Base-by-base conservation (phyloP, 2,113 vertebrate species). In the Notothenia rossii region DNA sequence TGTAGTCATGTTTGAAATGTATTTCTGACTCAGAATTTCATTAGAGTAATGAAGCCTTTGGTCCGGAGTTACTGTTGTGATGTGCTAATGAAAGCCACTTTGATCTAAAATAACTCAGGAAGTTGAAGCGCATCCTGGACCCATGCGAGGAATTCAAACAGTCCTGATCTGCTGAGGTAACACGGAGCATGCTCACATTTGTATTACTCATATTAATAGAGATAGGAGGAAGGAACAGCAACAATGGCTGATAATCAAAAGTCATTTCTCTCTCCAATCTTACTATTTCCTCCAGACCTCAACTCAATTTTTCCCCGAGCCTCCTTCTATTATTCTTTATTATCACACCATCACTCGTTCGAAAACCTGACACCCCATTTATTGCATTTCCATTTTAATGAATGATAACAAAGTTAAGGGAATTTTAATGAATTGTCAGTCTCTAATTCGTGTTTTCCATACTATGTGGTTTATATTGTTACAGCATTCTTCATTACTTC, bases 41-140 rank as follows among this genome's bases (percentile, higher is more conserved):
- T 91, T 86, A 74, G 72, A 89, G 86, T 86, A 89, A 88, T 82
- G 74, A 91, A 80, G 43, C 67, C 70, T 81, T 83, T 86, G 72
- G 82, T 88, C 56, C 59, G 29, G 80, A 88, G 75, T 83, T 63
- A 74, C 65, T 81, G 72, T 88, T 86, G 81, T 86, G 85, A 89
- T 89, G 80, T 89, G 88, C 84, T 91, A 91, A 93, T 93, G 84
- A 84, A 82, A 81, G 46, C 7, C 11, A 82, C 83, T 89, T 89
- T 94, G 88, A 92, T 93, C 85, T 89, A 83, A 82, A 93, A 90
- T 81, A 83, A 90, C 54, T 79, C 71, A 61, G 74, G 87, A 81
- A 81, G 86, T 59, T 49, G 36, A 78, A 46, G 17, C 33, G 14
- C 62, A 22, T 76, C 66, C 59, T 46, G 80, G 75, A 77, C 81